Conservation (phyloP, 2,113 vertebrate genomes). For the Craseonycteris thonglongyai region DNA sequence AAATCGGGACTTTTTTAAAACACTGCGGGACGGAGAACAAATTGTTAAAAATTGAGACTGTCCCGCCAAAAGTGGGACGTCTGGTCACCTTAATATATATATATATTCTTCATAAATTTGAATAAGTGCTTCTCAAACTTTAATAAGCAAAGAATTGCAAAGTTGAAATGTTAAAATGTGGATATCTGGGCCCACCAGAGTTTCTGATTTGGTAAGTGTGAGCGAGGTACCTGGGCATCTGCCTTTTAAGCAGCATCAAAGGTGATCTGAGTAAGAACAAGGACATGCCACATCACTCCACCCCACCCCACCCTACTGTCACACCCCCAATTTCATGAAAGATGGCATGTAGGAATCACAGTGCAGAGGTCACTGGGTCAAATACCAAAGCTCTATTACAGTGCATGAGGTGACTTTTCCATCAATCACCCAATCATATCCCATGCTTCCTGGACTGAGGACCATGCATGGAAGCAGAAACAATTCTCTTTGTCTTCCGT, state of each 20-base stretch:
- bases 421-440: neutral
- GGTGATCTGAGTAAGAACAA: neutral
- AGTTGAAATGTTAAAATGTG: neutral
- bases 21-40: too few relatives aligned
- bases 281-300: neutral
- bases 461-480: neutral
- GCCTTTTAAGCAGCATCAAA: neutral
- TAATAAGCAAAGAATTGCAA: neutral
- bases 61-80: too few relatives aligned
- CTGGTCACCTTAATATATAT: too few relatives aligned
- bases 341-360: neutral
- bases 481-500: neutral
- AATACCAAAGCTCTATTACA: neutral
- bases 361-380: neutral
- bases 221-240: neutral
- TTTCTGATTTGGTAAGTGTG: neutral
- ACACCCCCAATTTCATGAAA: neutral
- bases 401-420: neutral
- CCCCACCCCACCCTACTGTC: neutral
- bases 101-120: conserved; percentile 18
- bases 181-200: neutral
- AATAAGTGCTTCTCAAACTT: neutral
- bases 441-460: neutral
- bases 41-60: too few relatives aligned
- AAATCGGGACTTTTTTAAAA: too few relatives aligned